Base-by-base conservation (phyloP, 2,113 vertebrate species). In the Chroicocephalus ridibundus region DNA sequence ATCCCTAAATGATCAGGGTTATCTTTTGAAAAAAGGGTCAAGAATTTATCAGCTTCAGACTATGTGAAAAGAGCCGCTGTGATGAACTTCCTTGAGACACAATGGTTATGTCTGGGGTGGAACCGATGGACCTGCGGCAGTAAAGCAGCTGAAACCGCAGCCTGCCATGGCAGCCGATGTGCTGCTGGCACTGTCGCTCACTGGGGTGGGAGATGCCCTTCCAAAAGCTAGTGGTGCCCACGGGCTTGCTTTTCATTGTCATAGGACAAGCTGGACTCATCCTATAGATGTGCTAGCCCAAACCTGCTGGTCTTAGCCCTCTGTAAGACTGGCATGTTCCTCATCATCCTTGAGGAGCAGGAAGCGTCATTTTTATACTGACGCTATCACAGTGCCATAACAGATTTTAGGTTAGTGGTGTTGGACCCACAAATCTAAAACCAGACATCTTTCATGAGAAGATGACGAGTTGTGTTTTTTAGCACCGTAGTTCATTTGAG, bases 1-100 rank as follows among this genome's bases (percentile, higher is more conserved):
- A 85, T 99, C 99, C 60, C 97, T 99, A 46, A 99, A 99, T 89
- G 99, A 99, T 88, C 99, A 99, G 83, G 99, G 99, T 44, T 99
- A 99, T 76, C 99, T 99, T 77, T 93, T 99, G 96, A 99, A 99
- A 96, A 99, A 99, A 98, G 99, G 99, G 32, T 86, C 99, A 58
- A 99, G 98, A 89, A 80, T 99, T 55, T 99, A 99, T 91, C 99
- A 99, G 94, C 98, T 99, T 81, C 99, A 99, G 95, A 99, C 99
- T 15, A 96, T 99, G 90, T 99, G 96, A 99, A 65, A 49, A 76
- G 49, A 83, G 47, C 31, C 31, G 19, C 80, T 46, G 34, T 52
- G 89, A 6, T 20, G 29, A 66, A 29, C 24, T 42, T 80, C 10
- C 52, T 32, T 19, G 81, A 60, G 55, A 9, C 11, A 4, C 2